phyloP scores from a whole-genome alignment of 2,888 invertebrate genomes.

The Erynnis tages region DNA sequence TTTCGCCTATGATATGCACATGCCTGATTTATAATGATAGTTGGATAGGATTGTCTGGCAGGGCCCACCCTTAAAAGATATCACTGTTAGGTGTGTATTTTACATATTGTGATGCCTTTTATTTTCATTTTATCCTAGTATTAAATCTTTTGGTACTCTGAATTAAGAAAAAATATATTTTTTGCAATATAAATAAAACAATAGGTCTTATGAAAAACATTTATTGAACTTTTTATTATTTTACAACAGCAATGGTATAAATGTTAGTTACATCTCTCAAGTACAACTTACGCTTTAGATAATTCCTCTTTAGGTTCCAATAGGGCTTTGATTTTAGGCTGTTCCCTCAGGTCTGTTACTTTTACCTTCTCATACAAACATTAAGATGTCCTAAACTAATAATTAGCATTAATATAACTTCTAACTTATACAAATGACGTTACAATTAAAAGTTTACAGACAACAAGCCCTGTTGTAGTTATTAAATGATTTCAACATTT shows the following conservation, averaged over 20 bases:
- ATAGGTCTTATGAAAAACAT: constrained; percentile 53
- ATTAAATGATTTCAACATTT: not conserved
- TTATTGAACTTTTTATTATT: constrained; percentile 62
- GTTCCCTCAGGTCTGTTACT: constrained; percentile 2
- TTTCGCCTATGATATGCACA: no score
- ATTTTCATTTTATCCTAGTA: no score
- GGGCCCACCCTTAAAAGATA: no score
- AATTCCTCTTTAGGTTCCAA: constrained; percentile 22
- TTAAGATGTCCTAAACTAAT: constrained; percentile 3
- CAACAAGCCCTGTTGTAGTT: constrained; percentile 5
- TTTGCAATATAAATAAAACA: constrained; percentile 10
- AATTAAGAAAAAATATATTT: no score
- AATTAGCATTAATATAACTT: constrained; percentile 2
- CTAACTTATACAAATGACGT: constrained; percentile 3
- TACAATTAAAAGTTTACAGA: constrained; percentile 3
- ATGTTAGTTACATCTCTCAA: constrained; percentile 36
- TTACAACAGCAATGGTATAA: constrained; percentile 66
- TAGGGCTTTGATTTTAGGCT: constrained; percentile 20
- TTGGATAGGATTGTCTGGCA: no score
- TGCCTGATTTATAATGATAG: no score
- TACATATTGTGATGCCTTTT: no score
- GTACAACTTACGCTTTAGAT: constrained; percentile 6
- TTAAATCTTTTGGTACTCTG: no score
- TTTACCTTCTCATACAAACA: constrained; percentile 11
- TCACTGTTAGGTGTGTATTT: no score